Evolutionary conservation across 2,888 invertebrate genomes (phyloP).

Genomic region (Enoplolaimus lenunculus): DNA sequence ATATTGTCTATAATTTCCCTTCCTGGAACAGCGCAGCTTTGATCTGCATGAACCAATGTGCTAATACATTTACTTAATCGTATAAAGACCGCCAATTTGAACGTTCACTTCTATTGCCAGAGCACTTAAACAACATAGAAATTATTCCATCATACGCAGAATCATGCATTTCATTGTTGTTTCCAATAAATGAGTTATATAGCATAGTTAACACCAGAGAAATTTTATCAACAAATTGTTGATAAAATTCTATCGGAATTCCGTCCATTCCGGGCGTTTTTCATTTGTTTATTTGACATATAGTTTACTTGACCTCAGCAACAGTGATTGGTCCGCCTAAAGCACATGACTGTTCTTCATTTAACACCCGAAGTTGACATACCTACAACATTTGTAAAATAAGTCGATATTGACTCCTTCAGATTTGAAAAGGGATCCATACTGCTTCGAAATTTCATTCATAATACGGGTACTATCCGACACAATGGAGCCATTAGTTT

Average conservation of each 20-base stretch:
- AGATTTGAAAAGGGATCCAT: constrained; percentile 3
- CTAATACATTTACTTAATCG: neutral
- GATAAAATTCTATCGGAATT: neutral
- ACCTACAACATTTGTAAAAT: neutral
- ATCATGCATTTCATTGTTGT: neutral
- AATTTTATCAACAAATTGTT: neutral
- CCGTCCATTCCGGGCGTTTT: neutral
- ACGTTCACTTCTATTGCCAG: neutral
- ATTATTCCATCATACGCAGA: neutral
- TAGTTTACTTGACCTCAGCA: neutral
- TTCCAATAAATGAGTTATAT: too few relatives aligned
- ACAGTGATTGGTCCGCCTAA: neutral
- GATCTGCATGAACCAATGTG: too few relatives aligned
- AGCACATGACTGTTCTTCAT: neutral
- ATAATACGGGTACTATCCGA: neutral
- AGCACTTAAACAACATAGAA: neutral
- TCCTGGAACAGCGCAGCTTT: neutral
- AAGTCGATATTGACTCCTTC: neutral
- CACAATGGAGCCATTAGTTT: neutral
- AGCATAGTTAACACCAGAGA: too few relatives aligned
- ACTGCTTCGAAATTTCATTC: neutral
- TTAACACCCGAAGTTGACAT: neutral
- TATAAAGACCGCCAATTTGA: neutral
- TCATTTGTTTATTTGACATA: neutral
- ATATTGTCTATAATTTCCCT: neutral